Base-by-base conservation (phyloP, 2,797 vertebrate species). In the Cephalopachus bancanus region DNA sequence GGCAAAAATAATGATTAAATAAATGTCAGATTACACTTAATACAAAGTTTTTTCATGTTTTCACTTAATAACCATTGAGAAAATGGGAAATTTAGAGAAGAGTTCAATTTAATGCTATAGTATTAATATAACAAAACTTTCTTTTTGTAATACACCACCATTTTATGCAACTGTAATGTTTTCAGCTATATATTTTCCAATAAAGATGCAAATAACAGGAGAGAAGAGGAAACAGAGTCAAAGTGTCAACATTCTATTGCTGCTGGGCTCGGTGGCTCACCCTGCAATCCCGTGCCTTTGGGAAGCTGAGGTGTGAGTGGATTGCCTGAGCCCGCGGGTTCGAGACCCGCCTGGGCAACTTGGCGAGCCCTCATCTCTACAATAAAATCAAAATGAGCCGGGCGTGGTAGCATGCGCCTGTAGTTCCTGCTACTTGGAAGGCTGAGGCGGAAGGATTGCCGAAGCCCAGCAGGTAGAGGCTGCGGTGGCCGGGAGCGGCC, bases 1-100 rank as follows among this genome's bases (percentile, higher is more conserved):
- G 93, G 98, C 17, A 78, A 98, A 98, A 97, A 97, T 51, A 94
- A 83, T 22, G 97, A 96, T 97, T 92, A 83, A 75, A 49, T 44
- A 94, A 83, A 93, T 3, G 78, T 83, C 3, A 98, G 83, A 95
- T 51, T 37, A 93, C 17, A 69, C n/a, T 80, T 59, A 86, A 85
- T 65, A 78, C 62, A 92, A 94, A 67, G 17, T 0, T 4, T 87
- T 95, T 71, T n/a, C 30, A 49, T 59, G 53, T 83, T 80, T 83
- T 88, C 14, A 74, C 19, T 86, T 88, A 85, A 72, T 76, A 81
- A 55, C 53, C 7, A 57, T 71, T 7, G 10, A 89, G 33, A 71
- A 89, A 96, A 88, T 91, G 10, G 49, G 22, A 90, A 49, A 72
- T 1, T 79, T 60, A 65, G 67, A 76, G 9, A 51, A 30, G 30